Evolutionary conservation across 2,113 vertebrate genomes (phyloP), one percentile per base, ranked within the genome.

Genomic region (Cnemophilus loriae): DNA sequence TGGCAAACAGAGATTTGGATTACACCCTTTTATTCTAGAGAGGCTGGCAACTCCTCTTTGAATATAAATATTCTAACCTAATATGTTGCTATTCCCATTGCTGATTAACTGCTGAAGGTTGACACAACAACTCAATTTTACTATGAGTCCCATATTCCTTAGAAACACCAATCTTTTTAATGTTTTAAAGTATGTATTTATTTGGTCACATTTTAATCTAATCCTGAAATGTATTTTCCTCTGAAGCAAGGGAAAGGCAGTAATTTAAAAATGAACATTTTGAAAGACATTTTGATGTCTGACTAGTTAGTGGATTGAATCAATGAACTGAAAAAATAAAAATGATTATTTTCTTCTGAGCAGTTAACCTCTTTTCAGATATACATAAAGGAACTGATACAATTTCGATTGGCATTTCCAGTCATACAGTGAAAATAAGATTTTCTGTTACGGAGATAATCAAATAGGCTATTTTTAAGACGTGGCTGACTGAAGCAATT

Each of bases 401-500:
- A 37, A 75, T 89, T 81, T 88, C 1, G 0, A 59, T 8, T 63
- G 74, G 41, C 47, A 73, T 44, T 89, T 93, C 50, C 49, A 76
- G 47, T 76, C 80, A 79, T 12, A 93, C 16, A 69, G 30, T 47
- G 35, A 89, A 94, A 90, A 93, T 81, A 86, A 89, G 73, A 89
- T 90, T 88, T 97, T 90, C 52, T 81, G 30, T 92, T 89, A 69
- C 16, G 7, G n/a, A 56, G 59, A 92, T 70, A 96, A 90, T 95
- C 15, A 87, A 92, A 95, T 44, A 71, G 61, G 71, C 84, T 89
- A 95, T 91, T 95, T 94, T 82, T 27, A 93, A 94, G 84, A 88
- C 1, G n/a, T 91, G 60, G 32, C 14, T 92, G 83, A 84, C 73
- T 91, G 57, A 89, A 83, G 65, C 59, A 94, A 96, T 93, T 96